Evolutionary conservation across 2,113 vertebrate genomes (phyloP).

Genomic region (Lophius piscatorius): DNA sequence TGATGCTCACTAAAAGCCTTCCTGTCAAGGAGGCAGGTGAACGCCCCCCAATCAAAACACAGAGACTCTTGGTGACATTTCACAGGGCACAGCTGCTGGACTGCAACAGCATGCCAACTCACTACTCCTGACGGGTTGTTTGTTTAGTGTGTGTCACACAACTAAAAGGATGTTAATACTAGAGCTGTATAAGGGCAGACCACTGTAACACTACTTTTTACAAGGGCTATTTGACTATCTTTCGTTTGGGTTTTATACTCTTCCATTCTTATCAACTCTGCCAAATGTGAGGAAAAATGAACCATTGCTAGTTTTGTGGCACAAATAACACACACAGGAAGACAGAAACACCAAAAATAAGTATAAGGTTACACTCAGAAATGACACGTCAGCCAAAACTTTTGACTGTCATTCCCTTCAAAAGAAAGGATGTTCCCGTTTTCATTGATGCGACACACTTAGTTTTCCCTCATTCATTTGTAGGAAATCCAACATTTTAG

Average conservation of each 20-base stretch:
- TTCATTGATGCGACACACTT: no score
- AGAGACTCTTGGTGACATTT: slow-evolving; percentile 77
- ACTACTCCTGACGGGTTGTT: slow-evolving; percentile 78
- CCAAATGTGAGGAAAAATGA: slow-evolving; percentile 4
- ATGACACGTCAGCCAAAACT: not conserved
- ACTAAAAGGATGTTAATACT: not conserved
- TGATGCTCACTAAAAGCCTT: slow-evolving; percentile 77
- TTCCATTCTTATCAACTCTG: slow-evolving; percentile 7
- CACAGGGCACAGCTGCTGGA: slow-evolving; percentile 80
- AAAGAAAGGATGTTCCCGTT: not conserved
- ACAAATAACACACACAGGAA: slow-evolving; percentile 8
- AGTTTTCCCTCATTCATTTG: not conserved
- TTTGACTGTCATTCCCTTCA: not conserved
- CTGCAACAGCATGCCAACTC: slow-evolving; percentile 75
- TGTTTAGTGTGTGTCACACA: slow-evolving; percentile 59
- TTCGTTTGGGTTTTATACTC: slow-evolving; percentile 47
- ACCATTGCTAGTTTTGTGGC: slow-evolving; percentile 6
- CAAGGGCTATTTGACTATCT: slow-evolving; percentile 47
- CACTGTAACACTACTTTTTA: slow-evolving; percentile 20
- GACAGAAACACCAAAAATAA: not conserved
- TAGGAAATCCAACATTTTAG: not conserved
- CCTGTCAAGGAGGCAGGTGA: slow-evolving; percentile 73
- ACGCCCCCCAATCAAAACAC: slow-evolving; percentile 77
- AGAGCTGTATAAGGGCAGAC: not conserved
- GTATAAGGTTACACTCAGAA: not conserved